Evolutionary conservation across 2,797 vertebrate species (phyloP).

Genomic region (Clamator glandarius): DNA sequence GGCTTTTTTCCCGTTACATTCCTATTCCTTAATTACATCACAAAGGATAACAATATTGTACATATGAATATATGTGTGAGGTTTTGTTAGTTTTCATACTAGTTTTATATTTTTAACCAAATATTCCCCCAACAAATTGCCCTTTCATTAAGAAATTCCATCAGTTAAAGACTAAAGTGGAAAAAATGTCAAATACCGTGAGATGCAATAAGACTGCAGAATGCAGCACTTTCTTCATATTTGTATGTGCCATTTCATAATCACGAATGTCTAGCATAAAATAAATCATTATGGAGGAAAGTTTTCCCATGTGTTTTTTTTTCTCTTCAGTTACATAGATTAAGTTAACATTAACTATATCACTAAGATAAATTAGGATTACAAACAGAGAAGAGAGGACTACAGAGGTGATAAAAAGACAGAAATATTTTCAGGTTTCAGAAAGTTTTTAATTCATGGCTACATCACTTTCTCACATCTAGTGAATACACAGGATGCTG

Average conservation of each 20-base stretch:
- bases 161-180: not conserved
- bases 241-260: not conserved
- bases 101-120: not conserved
- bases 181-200: not conserved
- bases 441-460: not conserved
- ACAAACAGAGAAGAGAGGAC: not conserved
- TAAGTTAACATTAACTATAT: not conserved
- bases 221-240: not conserved
- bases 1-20: not conserved
- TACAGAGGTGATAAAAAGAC: not conserved
- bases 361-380: not conserved
- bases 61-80: not conserved
- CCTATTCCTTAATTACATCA: not conserved
- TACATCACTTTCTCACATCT: not conserved
- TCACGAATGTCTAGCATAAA: not conserved
- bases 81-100: not conserved
- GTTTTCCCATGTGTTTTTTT: not conserved
- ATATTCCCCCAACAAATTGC: not conserved
- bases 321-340: not conserved
- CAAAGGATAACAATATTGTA: not conserved
- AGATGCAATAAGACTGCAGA: not conserved
- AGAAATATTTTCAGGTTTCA: not conserved
- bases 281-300: not conserved
- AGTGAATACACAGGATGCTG: not conserved
- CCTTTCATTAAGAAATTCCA: not conserved